phyloP scores from a whole-genome alignment of 2,113 vertebrate genomes.

The Aegithalos caudatus region DNA sequence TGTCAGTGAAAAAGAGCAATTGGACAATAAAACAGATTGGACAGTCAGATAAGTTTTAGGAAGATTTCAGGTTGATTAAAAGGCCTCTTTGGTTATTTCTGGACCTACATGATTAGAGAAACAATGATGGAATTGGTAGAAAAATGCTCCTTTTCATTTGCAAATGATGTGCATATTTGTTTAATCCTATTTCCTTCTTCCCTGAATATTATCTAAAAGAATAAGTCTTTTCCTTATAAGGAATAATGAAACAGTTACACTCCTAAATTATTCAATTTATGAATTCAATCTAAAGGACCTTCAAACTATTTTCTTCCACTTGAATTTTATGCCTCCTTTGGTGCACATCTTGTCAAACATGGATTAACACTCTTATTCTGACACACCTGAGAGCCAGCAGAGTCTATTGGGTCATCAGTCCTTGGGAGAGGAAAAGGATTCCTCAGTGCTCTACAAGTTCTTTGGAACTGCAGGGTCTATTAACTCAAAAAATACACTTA shows the following conservation, averaged over 20 bases:
- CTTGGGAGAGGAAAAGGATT: not conserved
- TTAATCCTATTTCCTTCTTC: not conserved
- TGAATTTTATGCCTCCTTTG: not conserved
- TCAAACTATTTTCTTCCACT: not conserved
- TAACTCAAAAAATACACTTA: not conserved
- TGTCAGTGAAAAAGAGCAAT: accelerated
- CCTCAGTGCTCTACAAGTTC: not conserved
- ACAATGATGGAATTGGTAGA: not conserved
- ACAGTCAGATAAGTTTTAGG: not conserved
- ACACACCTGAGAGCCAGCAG: not conserved
- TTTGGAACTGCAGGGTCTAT: not conserved
- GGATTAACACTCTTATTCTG: not conserved
- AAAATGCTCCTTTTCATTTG: not conserved
- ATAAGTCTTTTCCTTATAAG: not conserved
- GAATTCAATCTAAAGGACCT: not conserved
- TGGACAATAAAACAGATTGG: not conserved
- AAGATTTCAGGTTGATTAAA: not conserved
- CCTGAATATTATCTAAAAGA: not conserved
- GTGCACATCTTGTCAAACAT: not conserved
- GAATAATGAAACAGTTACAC: not conserved
- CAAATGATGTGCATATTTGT: not conserved
- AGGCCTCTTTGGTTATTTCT: not conserved
- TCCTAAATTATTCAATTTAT: not conserved
- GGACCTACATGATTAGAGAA: not conserved
- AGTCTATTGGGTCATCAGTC: not conserved